Percentiles rank a stretch among this genome's conserved stretches.
Evolutionary conservation across 2,797 vertebrate genomes (phyloP).

Genomic region (Sebastes jordani): DNA sequence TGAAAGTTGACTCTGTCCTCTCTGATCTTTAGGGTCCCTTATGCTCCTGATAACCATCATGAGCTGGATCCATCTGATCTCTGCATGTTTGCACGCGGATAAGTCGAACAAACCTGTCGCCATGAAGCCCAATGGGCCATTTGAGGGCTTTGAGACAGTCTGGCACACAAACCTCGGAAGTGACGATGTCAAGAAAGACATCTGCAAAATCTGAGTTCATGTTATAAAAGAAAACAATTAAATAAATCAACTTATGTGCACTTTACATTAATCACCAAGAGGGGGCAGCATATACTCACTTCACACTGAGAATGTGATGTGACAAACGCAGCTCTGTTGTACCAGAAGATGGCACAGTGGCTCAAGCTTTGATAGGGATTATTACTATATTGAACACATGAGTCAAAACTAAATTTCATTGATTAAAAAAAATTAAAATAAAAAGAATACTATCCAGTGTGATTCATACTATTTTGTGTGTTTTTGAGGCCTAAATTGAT

Average conservation of each 20-base stretch:
- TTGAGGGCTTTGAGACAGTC: constrained; percentile 15
- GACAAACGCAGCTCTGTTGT: neutral
- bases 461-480: neutral
- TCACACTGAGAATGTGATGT: neutral
- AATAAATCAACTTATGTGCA: neutral
- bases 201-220: neutral
- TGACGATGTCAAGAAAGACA: neutral
- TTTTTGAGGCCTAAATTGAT: neutral
- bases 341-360: constrained; percentile 47
- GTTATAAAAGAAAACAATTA: neutral
- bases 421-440: neutral
- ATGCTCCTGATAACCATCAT: constrained; percentile 64
- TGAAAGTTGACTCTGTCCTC: neutral
- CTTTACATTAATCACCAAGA: constrained; percentile 26
- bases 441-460: neutral
- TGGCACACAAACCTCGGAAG: constrained; percentile 1
- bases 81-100: constrained; percentile 28
- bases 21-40: constrained; percentile 46
- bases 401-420: neutral
- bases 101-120: neutral
- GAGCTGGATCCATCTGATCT: constrained; percentile 47
- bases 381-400: neutral
- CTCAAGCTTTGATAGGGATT: neutral
- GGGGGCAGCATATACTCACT: constrained; percentile 55
- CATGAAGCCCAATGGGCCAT: neutral